A percentile compares a stretch with the other conserved stretches of the same genome.
Evolutionary conservation across 2,888 invertebrate species (phyloP).

Genomic region (Coleophora flavipennella): DNA sequence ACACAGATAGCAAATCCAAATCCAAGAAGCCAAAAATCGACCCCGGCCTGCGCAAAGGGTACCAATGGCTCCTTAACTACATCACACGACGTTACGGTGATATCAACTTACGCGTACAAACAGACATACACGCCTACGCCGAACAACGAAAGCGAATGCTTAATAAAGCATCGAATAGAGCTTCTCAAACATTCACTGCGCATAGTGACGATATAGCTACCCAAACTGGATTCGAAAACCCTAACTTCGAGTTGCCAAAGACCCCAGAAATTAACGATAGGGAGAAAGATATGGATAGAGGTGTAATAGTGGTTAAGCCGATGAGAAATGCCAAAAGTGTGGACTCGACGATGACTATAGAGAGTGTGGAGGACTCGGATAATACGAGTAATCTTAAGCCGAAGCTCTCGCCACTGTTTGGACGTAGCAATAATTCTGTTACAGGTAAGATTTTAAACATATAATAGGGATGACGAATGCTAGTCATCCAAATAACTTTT

Average conservation of each 20-base stretch:
- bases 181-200: slow-evolving; percentile 41
- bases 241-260: slow-evolving; percentile 42
- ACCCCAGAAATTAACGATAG: slow-evolving; percentile 13
- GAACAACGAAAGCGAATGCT: slow-evolving; percentile 59
- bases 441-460: background rate
- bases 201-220: slow-evolving; percentile 53
- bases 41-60: slow-evolving; percentile 77
- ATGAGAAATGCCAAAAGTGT: slow-evolving; percentile 38
- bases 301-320: slow-evolving; percentile 56
- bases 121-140: slow-evolving; percentile 69
- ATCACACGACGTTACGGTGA: slow-evolving; percentile 77
- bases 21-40: slow-evolving; percentile 73
- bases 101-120: slow-evolving; percentile 78
- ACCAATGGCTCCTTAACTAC: slow-evolving; percentile 79
- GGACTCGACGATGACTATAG: slow-evolving; percentile 56
- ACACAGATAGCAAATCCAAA: slow-evolving; percentile 26
- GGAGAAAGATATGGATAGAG: slow-evolving; percentile 27
- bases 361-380: slow-evolving; percentile 48
- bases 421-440: slow-evolving; percentile 18
- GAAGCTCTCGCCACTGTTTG: slow-evolving; percentile 58
- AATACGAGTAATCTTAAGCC: slow-evolving; percentile 39
- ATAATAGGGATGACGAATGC: too few relatives aligned
- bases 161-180: slow-evolving; percentile 43
- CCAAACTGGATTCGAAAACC: slow-evolving; percentile 64
- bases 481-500: too few relatives aligned